Conservation (phyloP, 2,113 vertebrate genomes). For the Phasianus colchicus region DNA sequence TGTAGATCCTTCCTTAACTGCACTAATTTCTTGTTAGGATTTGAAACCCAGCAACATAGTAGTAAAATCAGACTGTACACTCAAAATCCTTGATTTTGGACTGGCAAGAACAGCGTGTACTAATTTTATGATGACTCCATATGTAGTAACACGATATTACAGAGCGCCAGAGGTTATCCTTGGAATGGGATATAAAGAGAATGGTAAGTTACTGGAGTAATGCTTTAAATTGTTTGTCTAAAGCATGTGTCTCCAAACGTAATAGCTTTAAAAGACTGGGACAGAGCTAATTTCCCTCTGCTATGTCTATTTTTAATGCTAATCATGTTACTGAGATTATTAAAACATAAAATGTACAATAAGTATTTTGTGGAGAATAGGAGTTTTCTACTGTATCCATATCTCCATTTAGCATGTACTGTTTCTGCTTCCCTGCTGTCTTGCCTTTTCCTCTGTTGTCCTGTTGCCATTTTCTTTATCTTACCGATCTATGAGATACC, state of each 20-base stretch:
- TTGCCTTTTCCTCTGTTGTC: background rate
- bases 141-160: conserved; percentile 96
- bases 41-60: conserved; percentile 99
- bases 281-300: background rate
- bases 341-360: background rate
- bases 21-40: conserved; percentile 82
- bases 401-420: background rate
- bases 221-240: background rate
- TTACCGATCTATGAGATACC: background rate
- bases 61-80: conserved; percentile 95
- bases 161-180: conserved; percentile 96
- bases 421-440: background rate
- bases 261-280: background rate
- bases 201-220: conserved; percentile 81
- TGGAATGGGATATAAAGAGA: conserved; percentile 98
- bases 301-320: background rate
- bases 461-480: background rate
- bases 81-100: conserved; percentile 98
- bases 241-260: background rate
- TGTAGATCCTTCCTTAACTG: conserved; percentile 11
- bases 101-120: conserved; percentile 96
- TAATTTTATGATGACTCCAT: conserved; percentile 99
- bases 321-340: background rate
- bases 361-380: background rate
- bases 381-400: background rate